Conservation (phyloP, 2,113 vertebrate species). For the Ciconia boyciana region DNA sequence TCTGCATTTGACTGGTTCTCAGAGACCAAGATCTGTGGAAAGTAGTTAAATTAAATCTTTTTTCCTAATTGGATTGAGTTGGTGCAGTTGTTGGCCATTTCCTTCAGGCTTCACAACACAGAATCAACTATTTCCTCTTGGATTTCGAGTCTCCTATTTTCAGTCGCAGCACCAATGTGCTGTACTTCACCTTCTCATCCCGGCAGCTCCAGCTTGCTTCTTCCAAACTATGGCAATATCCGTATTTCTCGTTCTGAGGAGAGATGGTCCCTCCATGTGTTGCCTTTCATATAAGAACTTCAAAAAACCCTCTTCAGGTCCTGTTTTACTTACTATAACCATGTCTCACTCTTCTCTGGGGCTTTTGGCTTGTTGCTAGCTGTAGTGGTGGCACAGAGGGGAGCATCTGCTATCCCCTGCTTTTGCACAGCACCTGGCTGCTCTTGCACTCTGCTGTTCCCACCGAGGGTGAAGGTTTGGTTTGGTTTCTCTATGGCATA, state of each 20-base stretch:
- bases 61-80: conserved; percentile 35
- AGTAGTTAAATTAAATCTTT: conserved; percentile 49
- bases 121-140: not conserved
- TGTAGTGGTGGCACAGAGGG: not conserved
- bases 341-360: not conserved
- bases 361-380: not conserved
- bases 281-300: not conserved
- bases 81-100: not conserved
- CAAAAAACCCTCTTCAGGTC: not conserved
- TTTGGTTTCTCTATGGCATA: accelerated
- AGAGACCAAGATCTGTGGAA: not conserved
- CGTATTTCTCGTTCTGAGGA: not conserved
- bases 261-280: not conserved
- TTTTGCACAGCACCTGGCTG: not conserved
- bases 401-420: not conserved
- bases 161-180: not conserved
- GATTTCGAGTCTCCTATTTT: not conserved
- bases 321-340: not conserved
- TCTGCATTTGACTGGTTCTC: conserved; percentile 12
- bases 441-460: not conserved
- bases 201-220: not conserved
- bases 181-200: not conserved
- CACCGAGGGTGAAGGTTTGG: not conserved
- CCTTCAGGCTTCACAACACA: not conserved
- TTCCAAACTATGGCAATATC: not conserved